Conservation (phyloP, 2,888 invertebrate species). For the Nemotelus pantherinus region DNA sequence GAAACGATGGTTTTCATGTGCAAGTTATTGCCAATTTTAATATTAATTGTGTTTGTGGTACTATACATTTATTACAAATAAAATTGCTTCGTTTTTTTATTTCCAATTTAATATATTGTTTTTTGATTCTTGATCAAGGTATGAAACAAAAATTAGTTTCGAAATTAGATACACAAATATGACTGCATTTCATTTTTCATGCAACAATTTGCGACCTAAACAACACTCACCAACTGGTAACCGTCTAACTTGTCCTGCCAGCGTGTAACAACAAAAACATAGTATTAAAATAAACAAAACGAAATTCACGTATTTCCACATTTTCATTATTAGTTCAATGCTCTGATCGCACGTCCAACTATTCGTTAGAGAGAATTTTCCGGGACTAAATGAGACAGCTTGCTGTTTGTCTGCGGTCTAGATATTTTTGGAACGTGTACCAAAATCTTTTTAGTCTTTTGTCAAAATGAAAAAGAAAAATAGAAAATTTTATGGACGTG, state of each 20-base stretch:
- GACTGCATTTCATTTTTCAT: too few species aligned
- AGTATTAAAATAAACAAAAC: constrained; percentile 11
- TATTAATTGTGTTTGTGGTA: too few species aligned
- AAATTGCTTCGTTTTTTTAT: too few species aligned
- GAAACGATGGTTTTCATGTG: too few species aligned
- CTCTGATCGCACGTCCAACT: constrained; percentile 7
- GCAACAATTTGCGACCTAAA: too few species aligned
- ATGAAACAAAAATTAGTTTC: too few species aligned
- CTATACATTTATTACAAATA: too few species aligned
- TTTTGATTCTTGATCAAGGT: too few species aligned
- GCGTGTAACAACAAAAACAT: background rate
- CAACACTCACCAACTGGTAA: constrained; percentile 17
- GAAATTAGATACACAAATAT: too few species aligned
- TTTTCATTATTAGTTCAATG: background rate
- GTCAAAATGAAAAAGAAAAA: background rate
- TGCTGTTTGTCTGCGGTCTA: background rate
- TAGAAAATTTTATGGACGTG: background rate
- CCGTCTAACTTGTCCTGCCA: background rate
- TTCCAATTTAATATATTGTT: too few species aligned
- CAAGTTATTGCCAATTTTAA: too few species aligned
- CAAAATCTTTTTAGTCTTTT: background rate
- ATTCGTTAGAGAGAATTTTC: constrained; percentile 7
- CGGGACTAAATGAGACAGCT: constrained; percentile 16
- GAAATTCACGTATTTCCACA: constrained; percentile 12
- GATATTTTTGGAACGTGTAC: constrained; percentile 25